Percentiles rank a stretch among this genome's conserved stretches.
Evolutionary conservation across 2,888 invertebrate species (phyloP).

Genomic region (Chrysomela aeneicollis): DNA sequence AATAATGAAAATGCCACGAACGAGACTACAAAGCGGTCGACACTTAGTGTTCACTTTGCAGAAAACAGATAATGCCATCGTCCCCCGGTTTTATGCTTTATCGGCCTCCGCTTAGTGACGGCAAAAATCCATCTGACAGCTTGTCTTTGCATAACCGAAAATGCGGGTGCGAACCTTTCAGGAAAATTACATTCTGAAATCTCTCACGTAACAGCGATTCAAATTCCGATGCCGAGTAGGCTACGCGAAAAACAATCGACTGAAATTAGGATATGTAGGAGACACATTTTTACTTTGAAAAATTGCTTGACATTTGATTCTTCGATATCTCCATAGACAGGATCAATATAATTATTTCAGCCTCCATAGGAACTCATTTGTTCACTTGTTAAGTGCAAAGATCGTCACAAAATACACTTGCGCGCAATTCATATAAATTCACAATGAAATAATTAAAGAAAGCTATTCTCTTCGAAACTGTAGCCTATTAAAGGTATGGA

Average conservation of each 20-base stretch:
- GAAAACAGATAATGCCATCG: constrained; percentile 54
- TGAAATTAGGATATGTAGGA: constrained; percentile 18
- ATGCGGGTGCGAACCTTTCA: constrained; percentile 52
- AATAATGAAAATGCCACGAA: constrained; percentile 22
- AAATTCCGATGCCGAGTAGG: constrained; percentile 42
- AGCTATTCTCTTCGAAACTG: no score
- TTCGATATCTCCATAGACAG: no score
- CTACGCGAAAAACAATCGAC: constrained; percentile 33
- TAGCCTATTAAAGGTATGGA: no score
- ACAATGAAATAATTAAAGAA: no score
- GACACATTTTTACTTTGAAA: constrained; percentile 21
- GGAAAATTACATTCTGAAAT: constrained; percentile 55
- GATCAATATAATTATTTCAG: no score
- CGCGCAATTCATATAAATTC: no score
- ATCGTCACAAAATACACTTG: no score
- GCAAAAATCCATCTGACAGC: constrained; percentile 57
- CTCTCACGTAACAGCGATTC: constrained; percentile 50
- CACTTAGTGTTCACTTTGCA: constrained; percentile 53
- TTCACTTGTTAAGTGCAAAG: no score
- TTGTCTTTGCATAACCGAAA: constrained; percentile 53
- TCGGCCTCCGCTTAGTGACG: constrained; percentile 48
- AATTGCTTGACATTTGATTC: no score
- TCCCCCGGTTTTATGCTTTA: constrained; percentile 44
- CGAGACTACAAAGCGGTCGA: constrained; percentile 41
- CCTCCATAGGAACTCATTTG: no score